Evolutionary conservation across 2,113 vertebrate genomes (phyloP).

Genomic region (Cochlearius cochlearius): DNA sequence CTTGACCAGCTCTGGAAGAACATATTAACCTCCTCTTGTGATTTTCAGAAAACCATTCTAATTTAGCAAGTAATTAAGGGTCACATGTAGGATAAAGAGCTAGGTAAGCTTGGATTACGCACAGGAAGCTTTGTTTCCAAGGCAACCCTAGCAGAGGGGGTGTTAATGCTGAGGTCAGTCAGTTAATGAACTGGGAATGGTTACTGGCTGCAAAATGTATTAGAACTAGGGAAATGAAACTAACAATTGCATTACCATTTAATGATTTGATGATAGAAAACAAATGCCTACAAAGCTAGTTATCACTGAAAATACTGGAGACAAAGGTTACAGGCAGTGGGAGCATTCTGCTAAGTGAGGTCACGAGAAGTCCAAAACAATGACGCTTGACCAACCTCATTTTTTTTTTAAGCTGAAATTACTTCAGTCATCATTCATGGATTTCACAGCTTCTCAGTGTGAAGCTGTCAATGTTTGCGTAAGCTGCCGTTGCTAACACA

Average conservation of each 20-base stretch:
- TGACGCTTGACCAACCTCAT: background rate
- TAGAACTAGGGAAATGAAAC: constrained; percentile 60
- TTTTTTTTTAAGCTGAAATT: background rate
- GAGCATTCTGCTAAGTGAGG: background rate
- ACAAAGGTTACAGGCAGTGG: constrained; percentile 8
- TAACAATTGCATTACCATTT: constrained; percentile 65
- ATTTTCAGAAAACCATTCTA: constrained; percentile 86
- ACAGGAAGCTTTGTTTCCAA: constrained; percentile 87
- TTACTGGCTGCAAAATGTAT: constrained; percentile 68
- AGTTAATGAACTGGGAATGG: constrained; percentile 82
- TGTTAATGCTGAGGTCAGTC: constrained; percentile 75
- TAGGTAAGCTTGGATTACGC: constrained; percentile 86
- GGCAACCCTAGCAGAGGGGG: constrained; percentile 74
- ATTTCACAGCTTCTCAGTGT: background rate
- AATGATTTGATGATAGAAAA: constrained; percentile 65
- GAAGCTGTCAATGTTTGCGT: background rate
- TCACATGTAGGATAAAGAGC: constrained; percentile 86
- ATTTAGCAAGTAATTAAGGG: constrained; percentile 90
- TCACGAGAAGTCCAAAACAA: background rate
- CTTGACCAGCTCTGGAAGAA: constrained; percentile 85
- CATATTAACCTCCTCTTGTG: constrained; percentile 85
- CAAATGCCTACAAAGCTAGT: constrained; percentile 30
- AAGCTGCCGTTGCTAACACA: background rate
- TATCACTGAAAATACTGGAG: background rate
- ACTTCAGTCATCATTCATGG: background rate